Conservation (phyloP, 2,113 vertebrate genomes). For the Zootoca vivipara region DNA sequence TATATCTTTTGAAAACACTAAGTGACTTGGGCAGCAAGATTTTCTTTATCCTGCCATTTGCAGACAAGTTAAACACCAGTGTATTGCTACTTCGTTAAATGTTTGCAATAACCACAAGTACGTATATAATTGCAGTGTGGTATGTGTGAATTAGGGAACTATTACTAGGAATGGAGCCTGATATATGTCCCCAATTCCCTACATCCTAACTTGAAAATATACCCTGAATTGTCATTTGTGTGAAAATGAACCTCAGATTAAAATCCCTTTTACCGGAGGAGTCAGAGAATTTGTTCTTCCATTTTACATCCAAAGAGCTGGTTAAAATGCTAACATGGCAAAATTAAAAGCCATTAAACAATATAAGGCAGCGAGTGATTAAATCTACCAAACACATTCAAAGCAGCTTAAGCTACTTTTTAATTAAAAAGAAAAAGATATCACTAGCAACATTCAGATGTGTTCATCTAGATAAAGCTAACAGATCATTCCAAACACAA, state of each 20-base stretch:
- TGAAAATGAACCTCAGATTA: conserved; percentile 77
- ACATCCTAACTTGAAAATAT: conserved; percentile 70
- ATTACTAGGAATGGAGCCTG: conserved; percentile 43
- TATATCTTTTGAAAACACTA: conserved; percentile 24
- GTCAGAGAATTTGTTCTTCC: conserved; percentile 73
- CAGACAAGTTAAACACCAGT: conserved; percentile 52
- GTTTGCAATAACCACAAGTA: conserved; percentile 49
- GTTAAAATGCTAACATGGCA: conserved; percentile 76
- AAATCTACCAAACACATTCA: conserved; percentile 78
- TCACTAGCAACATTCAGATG: conserved; percentile 77
- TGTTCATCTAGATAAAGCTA: conserved; percentile 74
- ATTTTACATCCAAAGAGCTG: conserved; percentile 76
- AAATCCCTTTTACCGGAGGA: conserved; percentile 71
- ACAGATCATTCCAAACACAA: conserved; percentile 66
- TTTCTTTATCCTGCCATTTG: conserved; percentile 56
- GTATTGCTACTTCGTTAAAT: conserved; percentile 48
- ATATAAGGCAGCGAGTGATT: conserved; percentile 79
- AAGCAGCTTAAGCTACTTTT: conserved; percentile 80
- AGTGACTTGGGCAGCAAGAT: conserved; percentile 29
- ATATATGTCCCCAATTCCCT: conserved; percentile 66
- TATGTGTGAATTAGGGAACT: conserved; percentile 64
- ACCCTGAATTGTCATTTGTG: conserved; percentile 72
- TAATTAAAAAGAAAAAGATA: conserved; percentile 82
- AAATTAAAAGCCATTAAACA: conserved; percentile 82
- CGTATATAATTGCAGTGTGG: conserved; percentile 58